A percentile compares a stretch with the other conserved stretches of the same genome.
Conservation (phyloP, 2,888 invertebrate species). For the Trichopria drosophilae region DNA sequence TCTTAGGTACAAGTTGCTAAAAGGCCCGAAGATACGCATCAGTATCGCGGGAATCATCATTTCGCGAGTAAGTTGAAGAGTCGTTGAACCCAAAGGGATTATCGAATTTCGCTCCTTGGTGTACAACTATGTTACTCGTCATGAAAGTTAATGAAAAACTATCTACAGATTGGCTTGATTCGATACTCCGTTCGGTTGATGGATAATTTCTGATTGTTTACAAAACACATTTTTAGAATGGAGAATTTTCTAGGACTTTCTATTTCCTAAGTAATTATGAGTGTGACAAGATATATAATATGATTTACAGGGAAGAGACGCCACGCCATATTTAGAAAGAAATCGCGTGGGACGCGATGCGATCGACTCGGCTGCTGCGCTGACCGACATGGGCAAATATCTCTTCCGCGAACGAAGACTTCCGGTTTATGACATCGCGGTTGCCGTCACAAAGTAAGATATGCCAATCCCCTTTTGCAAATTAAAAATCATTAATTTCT, state of each 20-base stretch:
- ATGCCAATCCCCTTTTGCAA: background rate
- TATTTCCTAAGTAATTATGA: conserved; percentile 6
- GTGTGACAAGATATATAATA: conserved; percentile 15
- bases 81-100: background rate
- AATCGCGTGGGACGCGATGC: conserved; percentile 92
- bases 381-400: conserved; percentile 97
- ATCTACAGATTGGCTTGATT: conserved; percentile 7
- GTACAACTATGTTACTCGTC: background rate
- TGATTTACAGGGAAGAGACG: conserved; percentile 79
- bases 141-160: conserved; percentile 9
- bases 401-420: conserved; percentile 90
- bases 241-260: conserved; percentile 29
- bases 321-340: conserved; percentile 90
- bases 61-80: conserved; percentile 74
- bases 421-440: conserved; percentile 94
- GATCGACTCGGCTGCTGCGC: conserved; percentile 90
- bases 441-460: conserved; percentile 93
- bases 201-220: too few species aligned
- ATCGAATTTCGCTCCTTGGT: background rate
- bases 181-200: too few species aligned
- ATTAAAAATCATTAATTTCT: background rate
- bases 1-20: conserved; percentile 85
- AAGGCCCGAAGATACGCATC: conserved; percentile 89
- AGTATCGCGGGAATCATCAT: conserved; percentile 95
- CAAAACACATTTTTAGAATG: background rate